These are phyloP conservation scores for Calidris pygmaea DNA, from an alignment of 2,113 vertebrate species.

Conservation along the genomic window DNA sequence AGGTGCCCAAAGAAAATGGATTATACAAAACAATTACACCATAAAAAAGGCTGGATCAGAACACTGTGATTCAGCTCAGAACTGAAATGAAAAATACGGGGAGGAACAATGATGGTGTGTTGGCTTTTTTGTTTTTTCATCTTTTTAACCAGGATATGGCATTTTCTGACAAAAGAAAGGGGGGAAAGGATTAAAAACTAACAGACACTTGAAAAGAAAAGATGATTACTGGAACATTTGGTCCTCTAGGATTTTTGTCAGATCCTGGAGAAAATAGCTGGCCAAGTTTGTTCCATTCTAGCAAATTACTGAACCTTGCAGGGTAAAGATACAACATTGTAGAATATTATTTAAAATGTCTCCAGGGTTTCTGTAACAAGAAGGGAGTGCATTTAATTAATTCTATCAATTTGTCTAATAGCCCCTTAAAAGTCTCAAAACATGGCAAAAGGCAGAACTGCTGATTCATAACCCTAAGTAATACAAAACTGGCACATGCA, in stretches of 20 bases:
- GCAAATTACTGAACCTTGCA: background rate
- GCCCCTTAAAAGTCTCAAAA: background rate
- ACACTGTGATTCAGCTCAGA: constrained; percentile 17
- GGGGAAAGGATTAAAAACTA: background rate
- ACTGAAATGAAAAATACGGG: background rate
- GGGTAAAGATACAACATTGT: background rate
- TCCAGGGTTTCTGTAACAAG: constrained; percentile 2
- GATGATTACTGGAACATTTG: constrained; percentile 3
- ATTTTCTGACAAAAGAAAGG: background rate
- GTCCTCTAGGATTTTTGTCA: constrained; percentile 35
- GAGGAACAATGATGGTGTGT: background rate
- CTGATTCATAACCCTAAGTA: background rate
- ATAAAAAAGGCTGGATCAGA: background rate
- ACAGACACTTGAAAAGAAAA: background rate
- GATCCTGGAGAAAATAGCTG: constrained; percentile 13
- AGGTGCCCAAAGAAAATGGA: constrained; percentile 45
- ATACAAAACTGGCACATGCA: background rate
- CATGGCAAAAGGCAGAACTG: background rate
- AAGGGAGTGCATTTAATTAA: constrained; percentile 14
- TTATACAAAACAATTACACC: constrained; percentile 19
- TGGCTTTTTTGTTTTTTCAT: too few species aligned
- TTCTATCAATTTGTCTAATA: constrained; percentile 12
- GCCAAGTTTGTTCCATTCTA: background rate
- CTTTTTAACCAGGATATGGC: background rate
- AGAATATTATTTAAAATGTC: background rate